A percentile compares a stretch with the other conserved stretches of the same genome.
phyloP scores from a whole-genome alignment of 2,888 invertebrate genomes.

The Pammene aurita region DNA sequence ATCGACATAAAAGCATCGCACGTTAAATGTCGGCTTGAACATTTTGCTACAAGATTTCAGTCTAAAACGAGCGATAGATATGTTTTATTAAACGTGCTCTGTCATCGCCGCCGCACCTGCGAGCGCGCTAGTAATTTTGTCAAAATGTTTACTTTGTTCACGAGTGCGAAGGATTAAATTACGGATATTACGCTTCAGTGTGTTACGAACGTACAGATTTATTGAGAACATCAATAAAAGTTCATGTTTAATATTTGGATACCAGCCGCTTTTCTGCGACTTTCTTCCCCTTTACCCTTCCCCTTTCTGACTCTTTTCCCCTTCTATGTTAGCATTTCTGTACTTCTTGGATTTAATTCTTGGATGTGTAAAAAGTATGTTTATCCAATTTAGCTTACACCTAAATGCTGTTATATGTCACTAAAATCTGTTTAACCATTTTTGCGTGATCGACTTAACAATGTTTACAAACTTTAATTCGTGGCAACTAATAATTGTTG shows the following conservation, averaged over 20 bases:
- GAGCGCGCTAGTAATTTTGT: constrained; percentile 26
- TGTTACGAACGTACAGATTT: not conserved
- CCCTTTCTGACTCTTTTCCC: too few relatives aligned
- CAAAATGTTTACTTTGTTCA: constrained; percentile 33
- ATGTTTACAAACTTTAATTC: too few relatives aligned
- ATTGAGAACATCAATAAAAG: not conserved
- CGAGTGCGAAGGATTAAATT: constrained; percentile 6
- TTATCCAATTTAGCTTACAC: too few relatives aligned
- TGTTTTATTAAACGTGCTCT: constrained; percentile 37
- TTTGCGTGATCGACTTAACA: too few relatives aligned
- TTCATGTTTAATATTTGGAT: not conserved
- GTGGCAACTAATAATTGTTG: too few relatives aligned
- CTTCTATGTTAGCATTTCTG: too few relatives aligned
- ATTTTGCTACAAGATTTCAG: constrained; percentile 9
- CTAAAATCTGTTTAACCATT: too few relatives aligned
- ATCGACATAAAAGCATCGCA: not conserved
- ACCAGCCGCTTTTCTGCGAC: too few relatives aligned
- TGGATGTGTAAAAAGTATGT: too few relatives aligned
- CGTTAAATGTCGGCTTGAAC: not conserved
- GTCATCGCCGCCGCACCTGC: constrained; percentile 30
- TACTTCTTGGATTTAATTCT: too few relatives aligned
- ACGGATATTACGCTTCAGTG: constrained; percentile 13
- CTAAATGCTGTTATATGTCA: too few relatives aligned
- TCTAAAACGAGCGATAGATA: constrained; percentile 3
- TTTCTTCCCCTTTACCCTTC: too few relatives aligned